Evolutionary conservation across 2,888 invertebrate genomes (phyloP).

Genomic region (Labia minor): DNA sequence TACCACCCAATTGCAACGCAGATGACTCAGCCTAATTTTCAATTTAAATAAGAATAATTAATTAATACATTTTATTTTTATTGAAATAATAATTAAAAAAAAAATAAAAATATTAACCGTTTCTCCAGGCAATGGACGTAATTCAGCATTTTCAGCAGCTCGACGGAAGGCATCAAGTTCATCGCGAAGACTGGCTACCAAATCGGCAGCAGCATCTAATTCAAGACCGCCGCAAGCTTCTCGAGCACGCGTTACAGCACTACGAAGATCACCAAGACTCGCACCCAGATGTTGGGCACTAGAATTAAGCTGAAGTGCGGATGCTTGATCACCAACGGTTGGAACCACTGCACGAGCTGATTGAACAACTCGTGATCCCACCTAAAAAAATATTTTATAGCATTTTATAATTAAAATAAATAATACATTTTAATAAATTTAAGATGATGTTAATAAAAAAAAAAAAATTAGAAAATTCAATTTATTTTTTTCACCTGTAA

Average conservation of each 20-base stretch:
- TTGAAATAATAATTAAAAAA: constrained; percentile 3
- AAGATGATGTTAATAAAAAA: background rate
- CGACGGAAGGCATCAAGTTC: constrained; percentile 72
- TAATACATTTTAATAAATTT: too few species aligned
- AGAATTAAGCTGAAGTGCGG: constrained; percentile 61
- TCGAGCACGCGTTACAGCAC: constrained; percentile 48
- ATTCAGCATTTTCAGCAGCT: constrained; percentile 57
- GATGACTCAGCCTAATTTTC: constrained; percentile 42
- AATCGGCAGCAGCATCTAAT: constrained; percentile 68
- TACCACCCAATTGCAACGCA: constrained; percentile 46
- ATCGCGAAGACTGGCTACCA: constrained; percentile 64
- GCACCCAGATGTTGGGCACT: constrained; percentile 56
- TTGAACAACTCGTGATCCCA: constrained; percentile 58
- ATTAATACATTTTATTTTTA: background rate
- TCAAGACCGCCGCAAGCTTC: constrained; percentile 75
- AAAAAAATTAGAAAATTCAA: background rate
- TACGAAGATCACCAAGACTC: constrained; percentile 53
- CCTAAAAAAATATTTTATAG: constrained; percentile 36
- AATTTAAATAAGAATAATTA: background rate
- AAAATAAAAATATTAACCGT: constrained; percentile 40
- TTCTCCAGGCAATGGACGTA: constrained; percentile 78
- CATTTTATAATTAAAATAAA: too few species aligned
- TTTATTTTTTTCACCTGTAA: constrained; percentile 49
- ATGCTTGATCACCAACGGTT: constrained; percentile 64
- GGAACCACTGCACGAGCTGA: constrained; percentile 73